Percentiles rank a stretch among this genome's conserved stretches.
Evolutionary conservation across 2,797 vertebrate genomes (phyloP).

Genomic region (Darevskia nairensis): DNA sequence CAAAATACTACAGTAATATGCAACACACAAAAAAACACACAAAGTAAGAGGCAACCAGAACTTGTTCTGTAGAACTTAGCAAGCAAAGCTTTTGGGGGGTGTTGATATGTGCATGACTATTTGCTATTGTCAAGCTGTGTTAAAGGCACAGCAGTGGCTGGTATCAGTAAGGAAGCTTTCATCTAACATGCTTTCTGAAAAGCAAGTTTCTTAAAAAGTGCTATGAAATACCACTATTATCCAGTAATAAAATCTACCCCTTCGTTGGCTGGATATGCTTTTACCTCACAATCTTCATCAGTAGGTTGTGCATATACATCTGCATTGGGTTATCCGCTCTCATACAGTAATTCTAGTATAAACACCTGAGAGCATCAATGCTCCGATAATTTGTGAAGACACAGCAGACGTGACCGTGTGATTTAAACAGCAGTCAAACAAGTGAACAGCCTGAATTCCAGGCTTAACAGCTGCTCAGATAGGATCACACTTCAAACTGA

Average conservation of each 20-base stretch:
- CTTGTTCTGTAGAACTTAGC: neutral
- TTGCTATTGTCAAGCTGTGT: neutral
- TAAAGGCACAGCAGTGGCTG: neutral
- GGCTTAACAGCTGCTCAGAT: conserved; percentile 18
- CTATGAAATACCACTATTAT: neutral
- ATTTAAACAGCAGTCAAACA: neutral
- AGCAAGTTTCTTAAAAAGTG: neutral
- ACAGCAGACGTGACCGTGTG: neutral
- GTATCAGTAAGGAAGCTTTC: neutral
- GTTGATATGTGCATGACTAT: no score
- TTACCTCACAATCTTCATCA: neutral
- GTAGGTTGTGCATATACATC: neutral
- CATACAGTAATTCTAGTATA: conserved; percentile 36
- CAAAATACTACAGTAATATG: no score
- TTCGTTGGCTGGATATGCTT: neutral
- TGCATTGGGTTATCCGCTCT: conserved; percentile 15
- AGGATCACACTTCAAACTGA: neutral
- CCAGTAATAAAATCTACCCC: neutral
- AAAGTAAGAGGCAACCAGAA: neutral
- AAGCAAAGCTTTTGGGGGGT: neutral
- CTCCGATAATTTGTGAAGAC: neutral
- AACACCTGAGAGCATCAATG: conserved; percentile 2
- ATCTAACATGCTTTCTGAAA: neutral
- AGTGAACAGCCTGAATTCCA: neutral
- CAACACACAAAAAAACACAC: no score